Evolutionary conservation across 2,797 vertebrate species (phyloP), one percentile per base, ranked within the genome.

Genomic region (Xyrichtys novacula): DNA sequence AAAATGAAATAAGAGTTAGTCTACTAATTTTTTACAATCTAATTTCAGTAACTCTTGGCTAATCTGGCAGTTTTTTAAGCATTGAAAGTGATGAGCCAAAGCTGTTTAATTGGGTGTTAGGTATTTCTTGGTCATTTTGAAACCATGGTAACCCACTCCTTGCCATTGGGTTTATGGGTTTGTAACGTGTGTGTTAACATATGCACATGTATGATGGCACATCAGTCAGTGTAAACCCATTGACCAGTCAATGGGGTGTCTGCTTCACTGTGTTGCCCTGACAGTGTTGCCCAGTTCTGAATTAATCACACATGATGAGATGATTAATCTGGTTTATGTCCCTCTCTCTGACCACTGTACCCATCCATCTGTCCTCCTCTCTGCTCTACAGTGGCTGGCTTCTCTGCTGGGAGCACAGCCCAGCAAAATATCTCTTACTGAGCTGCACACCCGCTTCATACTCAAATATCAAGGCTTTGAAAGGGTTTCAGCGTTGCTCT

Each of bases 281-380:
- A 85, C 85, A 80, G 74, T 74, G 61, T 53, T 28, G 48, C 73
- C 72, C 73, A 28, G 65, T 72, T 81, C 74, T 86, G 86, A 86
- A 90, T 91, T 88, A 91, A 89, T 91, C 90, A 90, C 90, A 89
- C 88, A 86, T 87, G 88, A 91, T 88, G 90, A 84, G 87, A 87
- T 88, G 87, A 91, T 92, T 91, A 89, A 91, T 91, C 86, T 85
- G 80, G 78, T 86, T 84, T 86, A 74, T 84, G 84, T 89, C 70
- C 76, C 38, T 67, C 65, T 81, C 17, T 86, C 84, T 59, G 68
- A 86, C 85, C 70, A 83, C 82, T 60, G 78, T 62, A 71, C 42
- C 62, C 62, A 6, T 80, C 86, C 91, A 89, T 89, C 88, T 91
- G 89, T 84, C 76, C 65, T 60, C 56, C 63, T 67, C 32, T 31